Evolutionary conservation across 2,888 invertebrate genomes (phyloP), one percentile per base, ranked within the genome.

Genomic region (Thereva nobilitata): DNA sequence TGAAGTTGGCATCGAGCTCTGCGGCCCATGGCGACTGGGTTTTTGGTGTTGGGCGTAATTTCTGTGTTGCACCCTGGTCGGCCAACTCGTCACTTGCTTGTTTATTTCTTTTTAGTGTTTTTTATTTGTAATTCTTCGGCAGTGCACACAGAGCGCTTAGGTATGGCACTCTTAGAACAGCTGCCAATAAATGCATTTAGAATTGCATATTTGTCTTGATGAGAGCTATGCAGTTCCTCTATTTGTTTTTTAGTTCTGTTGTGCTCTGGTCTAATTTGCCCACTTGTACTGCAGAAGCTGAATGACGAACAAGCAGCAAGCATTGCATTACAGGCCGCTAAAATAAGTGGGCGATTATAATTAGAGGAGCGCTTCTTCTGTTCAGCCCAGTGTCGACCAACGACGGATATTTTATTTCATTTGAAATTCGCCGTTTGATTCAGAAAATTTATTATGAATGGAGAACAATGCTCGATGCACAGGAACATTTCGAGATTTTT

Each of bases 181-280:
- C 47, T 68, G 64, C 67, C 67, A 67, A 67, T 64, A 67, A 56
- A 67, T 67, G 45, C 52, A 63, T 56, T 65, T 65, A 56, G 47
- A 52, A 56, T 49, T 41, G 61, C 55, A 37, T 61, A 63, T 67
- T 55, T 54, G 41, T 40, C 47, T 54, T 52, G 47, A 52, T 42
- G 53, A 54, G 47, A n/a, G 35, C 45, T 64, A 57, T 56, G 44
- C 40, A 38, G 37, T 7, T 47, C 57, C 57, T 59, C 47, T 57
- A 38, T 59, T 6, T 59, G 37, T 23, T 23, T 23, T 23, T 23
- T 23, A 23, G 23, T 23, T 23, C 23, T 23, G 23, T 23, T 23
- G 23, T 23, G 7, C 57, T 35, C 38, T 38, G 38, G 10, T 8
- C 38, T 10, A 59, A 57, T 59, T 47, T 45, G 8, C 47, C 37